Conservation (phyloP, 2,888 invertebrate species). For the Orthosia gothica region DNA sequence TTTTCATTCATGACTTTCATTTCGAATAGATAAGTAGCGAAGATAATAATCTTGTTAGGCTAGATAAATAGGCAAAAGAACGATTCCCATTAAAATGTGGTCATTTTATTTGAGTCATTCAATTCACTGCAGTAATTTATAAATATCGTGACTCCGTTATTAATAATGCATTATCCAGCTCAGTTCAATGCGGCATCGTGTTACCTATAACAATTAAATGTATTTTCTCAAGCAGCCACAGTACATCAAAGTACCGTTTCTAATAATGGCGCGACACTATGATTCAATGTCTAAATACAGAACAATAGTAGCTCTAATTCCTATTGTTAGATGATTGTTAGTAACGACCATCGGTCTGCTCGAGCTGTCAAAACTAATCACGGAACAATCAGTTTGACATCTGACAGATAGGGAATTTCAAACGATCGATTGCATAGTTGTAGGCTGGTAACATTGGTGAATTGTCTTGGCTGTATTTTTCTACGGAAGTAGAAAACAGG, state of each 20-base stretch:
- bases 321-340: conserved; percentile 53
- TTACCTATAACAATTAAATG: conserved; percentile 16
- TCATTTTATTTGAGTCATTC: background rate
- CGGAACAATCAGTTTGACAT: conserved; percentile 56
- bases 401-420: conserved; percentile 48
- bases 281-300: conserved; percentile 48
- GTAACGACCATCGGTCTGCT: conserved; percentile 39
- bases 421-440: conserved; percentile 30
- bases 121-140: background rate
- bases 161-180: conserved; percentile 11
- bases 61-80: background rate
- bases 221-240: conserved; percentile 20
- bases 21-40: background rate
- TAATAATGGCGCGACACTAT: conserved; percentile 40
- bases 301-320: conserved; percentile 51
- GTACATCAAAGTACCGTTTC: conserved; percentile 27
- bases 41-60: background rate
- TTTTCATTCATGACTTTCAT: background rate
- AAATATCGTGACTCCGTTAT: conserved; percentile 4
- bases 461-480: background rate
- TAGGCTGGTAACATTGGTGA: conserved; percentile 34
- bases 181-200: conserved; percentile 22
- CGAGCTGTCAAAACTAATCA: conserved; percentile 58
- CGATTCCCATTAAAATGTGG: background rate
- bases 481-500: background rate